These are phyloP conservation scores for Megamerina dolium DNA, from an alignment of 2,888 invertebrate species.

Conservation along the genomic window DNA sequence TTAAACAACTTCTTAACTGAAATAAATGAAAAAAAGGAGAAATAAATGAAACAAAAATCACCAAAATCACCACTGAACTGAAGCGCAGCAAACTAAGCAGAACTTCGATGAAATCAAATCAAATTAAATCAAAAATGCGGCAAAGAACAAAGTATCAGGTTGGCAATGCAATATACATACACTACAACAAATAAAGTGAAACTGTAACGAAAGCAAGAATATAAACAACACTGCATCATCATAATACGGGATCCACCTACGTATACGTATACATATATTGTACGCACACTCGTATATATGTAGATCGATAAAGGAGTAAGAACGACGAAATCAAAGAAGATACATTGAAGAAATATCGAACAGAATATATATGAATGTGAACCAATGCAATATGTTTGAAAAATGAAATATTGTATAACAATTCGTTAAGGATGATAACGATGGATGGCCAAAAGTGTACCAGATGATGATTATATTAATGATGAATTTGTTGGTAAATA, in stretches of 20 bases:
- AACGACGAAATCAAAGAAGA: no score
- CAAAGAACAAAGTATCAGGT: conserved; percentile 14
- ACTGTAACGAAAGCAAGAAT: conserved; percentile 20
- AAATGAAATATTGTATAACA: no score
- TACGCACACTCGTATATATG: neutral
- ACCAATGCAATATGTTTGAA: no score
- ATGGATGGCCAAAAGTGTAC: no score
- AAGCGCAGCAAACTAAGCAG: neutral
- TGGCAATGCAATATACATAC: conserved; percentile 21
- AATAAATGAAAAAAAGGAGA: neutral
- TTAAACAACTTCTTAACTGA: no score
- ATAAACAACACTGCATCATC: conserved; percentile 6
- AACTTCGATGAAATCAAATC: conserved; percentile 3
- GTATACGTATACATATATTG: neutral
- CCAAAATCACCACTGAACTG: neutral
- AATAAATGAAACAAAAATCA: conserved; percentile 4
- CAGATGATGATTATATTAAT: no score
- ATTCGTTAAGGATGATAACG: no score
- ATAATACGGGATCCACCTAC: conserved; percentile 14
- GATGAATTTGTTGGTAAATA: no score
- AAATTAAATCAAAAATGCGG: conserved; percentile 14
- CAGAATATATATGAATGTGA: no score
- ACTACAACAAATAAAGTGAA: conserved; percentile 6
- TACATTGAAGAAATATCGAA: no score
- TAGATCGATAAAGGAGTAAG: no score